Conservation (phyloP, 2,888 invertebrate species). For the Eledona agricola region DNA sequence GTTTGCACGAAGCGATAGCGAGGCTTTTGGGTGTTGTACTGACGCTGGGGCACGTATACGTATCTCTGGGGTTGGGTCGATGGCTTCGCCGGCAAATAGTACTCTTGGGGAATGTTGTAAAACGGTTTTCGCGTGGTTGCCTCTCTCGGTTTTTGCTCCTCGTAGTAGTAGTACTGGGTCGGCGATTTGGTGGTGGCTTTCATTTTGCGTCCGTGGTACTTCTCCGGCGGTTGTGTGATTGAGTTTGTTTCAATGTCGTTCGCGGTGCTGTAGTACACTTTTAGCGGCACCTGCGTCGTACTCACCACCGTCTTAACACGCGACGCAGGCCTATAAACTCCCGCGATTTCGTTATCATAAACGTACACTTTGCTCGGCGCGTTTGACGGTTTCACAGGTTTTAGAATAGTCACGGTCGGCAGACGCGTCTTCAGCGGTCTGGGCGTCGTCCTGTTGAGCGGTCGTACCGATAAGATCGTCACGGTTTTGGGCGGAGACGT, state of each 20-base stretch:
- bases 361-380: conserved; percentile 50
- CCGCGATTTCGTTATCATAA: conserved; percentile 63
- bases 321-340: conserved; percentile 63
- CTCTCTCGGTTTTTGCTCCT: conserved; percentile 62
- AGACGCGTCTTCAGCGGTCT: conserved; percentile 38
- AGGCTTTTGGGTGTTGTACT: conserved; percentile 51
- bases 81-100: conserved; percentile 46
- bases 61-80: conserved; percentile 42
- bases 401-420: conserved; percentile 56
- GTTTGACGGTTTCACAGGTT: conserved; percentile 59
- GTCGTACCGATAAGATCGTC: conserved; percentile 60
- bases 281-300: conserved; percentile 71
- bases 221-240: conserved; percentile 55
- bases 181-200: conserved; percentile 58
- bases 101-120: conserved; percentile 46
- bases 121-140: conserved; percentile 41
- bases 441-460: conserved; percentile 36
- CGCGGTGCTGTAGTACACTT: conserved; percentile 70
- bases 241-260: conserved; percentile 67
- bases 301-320: conserved; percentile 61
- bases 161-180: conserved; percentile 75
- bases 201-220: conserved; percentile 46
- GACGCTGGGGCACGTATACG: conserved; percentile 55
- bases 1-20: conserved; percentile 50
- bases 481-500: conserved; percentile 61